phyloP scores from a whole-genome alignment of 1,140 invertebrate genomes.

The Bombus superbus region DNA sequence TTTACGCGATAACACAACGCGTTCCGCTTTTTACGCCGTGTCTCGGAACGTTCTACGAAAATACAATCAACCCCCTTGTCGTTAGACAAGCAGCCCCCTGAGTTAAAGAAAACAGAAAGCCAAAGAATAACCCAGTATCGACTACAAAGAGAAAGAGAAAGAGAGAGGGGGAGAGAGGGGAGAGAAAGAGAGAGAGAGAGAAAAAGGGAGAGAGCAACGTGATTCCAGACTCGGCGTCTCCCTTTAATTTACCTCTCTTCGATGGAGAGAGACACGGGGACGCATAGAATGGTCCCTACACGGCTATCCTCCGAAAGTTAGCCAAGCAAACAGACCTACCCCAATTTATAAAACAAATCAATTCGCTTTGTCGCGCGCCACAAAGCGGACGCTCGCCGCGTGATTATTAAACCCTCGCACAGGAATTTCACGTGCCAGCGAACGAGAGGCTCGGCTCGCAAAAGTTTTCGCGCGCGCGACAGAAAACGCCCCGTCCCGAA shows the following conservation, averaged over 20 bases:
- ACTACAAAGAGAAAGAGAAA: neutral
- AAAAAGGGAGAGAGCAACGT: too few species aligned
- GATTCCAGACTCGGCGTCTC: neutral
- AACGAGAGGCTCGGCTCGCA: constrained; percentile 25
- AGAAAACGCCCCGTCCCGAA: constrained; percentile 36
- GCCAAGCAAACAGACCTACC: constrained; percentile 55
- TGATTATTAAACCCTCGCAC: constrained; percentile 53
- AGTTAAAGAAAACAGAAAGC: neutral
- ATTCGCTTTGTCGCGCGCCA: constrained; percentile 46
- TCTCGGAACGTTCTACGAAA: neutral
- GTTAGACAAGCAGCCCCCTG: neutral
- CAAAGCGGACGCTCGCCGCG: constrained; percentile 31
- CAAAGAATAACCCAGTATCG: neutral
- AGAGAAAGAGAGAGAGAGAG: too few species aligned
- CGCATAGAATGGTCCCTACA: constrained; percentile 7
- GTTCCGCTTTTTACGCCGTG: neutral
- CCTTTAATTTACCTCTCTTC: constrained; percentile 24
- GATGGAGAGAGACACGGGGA: neutral
- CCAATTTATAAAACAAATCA: constrained; percentile 57
- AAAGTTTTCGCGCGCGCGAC: constrained; percentile 49
- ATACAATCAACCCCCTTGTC: neutral
- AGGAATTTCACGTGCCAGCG: constrained; percentile 47
- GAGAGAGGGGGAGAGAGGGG: too few species aligned
- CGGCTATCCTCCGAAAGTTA: constrained; percentile 42
- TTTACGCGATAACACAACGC: neutral